Evolutionary conservation across 2,888 invertebrate genomes (phyloP).

Genomic region (Bombylius discolor): DNA sequence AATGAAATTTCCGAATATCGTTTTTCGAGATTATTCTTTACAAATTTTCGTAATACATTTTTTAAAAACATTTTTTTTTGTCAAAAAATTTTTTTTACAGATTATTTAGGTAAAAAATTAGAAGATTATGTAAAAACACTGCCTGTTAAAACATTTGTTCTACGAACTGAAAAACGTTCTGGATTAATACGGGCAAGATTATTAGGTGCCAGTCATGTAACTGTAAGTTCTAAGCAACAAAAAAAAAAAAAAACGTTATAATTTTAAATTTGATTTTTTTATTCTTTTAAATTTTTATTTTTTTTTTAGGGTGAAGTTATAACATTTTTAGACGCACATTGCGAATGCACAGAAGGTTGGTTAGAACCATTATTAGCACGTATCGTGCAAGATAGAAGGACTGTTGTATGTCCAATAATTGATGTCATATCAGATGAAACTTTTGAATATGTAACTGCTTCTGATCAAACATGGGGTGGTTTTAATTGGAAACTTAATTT

Average conservation of each 20-base stretch:
- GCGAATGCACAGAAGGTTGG: slow-evolving; percentile 81
- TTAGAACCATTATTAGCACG: slow-evolving; percentile 84
- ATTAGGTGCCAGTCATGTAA: slow-evolving; percentile 83
- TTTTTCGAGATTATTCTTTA: neutral
- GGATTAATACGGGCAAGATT: slow-evolving; percentile 92
- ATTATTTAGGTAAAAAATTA: slow-evolving; percentile 74
- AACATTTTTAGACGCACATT: slow-evolving; percentile 38
- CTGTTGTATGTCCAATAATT: slow-evolving; percentile 96
- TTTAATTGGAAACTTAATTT: slow-evolving; percentile 99
- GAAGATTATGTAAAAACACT: slow-evolving; percentile 80
- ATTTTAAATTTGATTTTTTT: too few relatives aligned
- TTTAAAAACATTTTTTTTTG: slow-evolving; percentile 1
- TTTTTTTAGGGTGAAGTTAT: slow-evolving; percentile 32
- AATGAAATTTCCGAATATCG: too few relatives aligned
- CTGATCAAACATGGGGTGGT: slow-evolving; percentile 99
- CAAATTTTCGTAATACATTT: neutral
- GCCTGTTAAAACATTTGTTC: slow-evolving; percentile 74
- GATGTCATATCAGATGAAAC: slow-evolving; percentile 98
- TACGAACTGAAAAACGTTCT: slow-evolving; percentile 83
- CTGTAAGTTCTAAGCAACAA: slow-evolving; percentile 49
- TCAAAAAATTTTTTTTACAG: slow-evolving; percentile 38
- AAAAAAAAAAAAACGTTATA: neutral
- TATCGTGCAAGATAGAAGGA: slow-evolving; percentile 81
- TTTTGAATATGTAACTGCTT: slow-evolving; percentile 97
- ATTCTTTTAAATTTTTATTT: slow-evolving; percentile 1